These are phyloP conservation scores for Netelia virgata DNA, from an alignment of 2,888 invertebrate species.

Conservation along the genomic window DNA sequence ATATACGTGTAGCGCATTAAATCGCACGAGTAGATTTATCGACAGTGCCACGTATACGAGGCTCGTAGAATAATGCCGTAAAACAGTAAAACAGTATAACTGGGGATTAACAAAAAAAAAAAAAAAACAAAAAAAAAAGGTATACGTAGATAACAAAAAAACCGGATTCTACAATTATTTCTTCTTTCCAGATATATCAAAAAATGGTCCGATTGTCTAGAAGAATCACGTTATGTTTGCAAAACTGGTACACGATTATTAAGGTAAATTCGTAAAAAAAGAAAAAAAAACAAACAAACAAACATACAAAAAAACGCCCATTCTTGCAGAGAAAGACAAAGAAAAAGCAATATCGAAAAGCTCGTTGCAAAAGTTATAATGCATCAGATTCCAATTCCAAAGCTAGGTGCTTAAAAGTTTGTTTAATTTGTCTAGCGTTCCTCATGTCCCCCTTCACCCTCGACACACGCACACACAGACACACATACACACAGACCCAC, in stretches of 20 bases:
- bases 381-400: slow-evolving; percentile 52
- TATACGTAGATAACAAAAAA: not conserved
- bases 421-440: slow-evolving; percentile 62
- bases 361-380: slow-evolving; percentile 54
- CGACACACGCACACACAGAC: not conserved
- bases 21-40: too few relatives aligned
- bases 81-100: slow-evolving; percentile 5
- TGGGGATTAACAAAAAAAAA: not conserved
- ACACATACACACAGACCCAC: slow-evolving; percentile 25
- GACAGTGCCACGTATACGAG: not conserved
- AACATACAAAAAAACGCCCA: not conserved
- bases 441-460: not conserved
- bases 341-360: slow-evolving; percentile 1
- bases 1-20: too few relatives aligned
- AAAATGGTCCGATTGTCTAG: slow-evolving; percentile 73
- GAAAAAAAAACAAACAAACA: slow-evolving; percentile 25
- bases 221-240: slow-evolving; percentile 74
- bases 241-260: slow-evolving; percentile 72
- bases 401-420: slow-evolving; percentile 65
- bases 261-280: slow-evolving; percentile 69
- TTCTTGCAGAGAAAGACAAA: slow-evolving; percentile 33
- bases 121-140: slow-evolving; percentile 5
- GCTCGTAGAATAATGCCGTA: not conserved
- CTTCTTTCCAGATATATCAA: slow-evolving; percentile 72
- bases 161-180: slow-evolving; percentile 52